Conservation (phyloP, 2,888 invertebrate genomes). For the Cataglyphis altisquamis region DNA sequence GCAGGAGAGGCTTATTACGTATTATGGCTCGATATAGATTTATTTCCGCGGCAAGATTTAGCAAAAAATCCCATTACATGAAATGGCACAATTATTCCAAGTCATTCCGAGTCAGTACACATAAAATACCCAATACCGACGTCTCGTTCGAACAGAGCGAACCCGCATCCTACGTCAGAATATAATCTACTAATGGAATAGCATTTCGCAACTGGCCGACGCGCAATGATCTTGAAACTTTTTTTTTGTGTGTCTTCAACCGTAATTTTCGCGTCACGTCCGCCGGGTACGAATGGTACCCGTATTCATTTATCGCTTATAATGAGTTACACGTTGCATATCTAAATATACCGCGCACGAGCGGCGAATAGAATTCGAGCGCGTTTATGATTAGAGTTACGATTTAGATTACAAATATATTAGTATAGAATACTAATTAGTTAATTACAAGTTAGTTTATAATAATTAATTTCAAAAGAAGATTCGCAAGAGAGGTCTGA, state of each 20-base stretch:
- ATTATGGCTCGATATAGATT: not conserved
- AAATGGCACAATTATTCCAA: conserved; percentile 2
- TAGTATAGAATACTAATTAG: not conserved
- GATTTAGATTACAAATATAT: not conserved
- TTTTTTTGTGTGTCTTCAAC: not conserved
- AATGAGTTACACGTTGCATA: not conserved
- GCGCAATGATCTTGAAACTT: conserved; percentile 45
- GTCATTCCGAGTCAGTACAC: conserved; percentile 12
- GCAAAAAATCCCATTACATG: not conserved
- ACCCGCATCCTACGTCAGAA: conserved; percentile 42
- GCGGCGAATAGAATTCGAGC: not conserved
- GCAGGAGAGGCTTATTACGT: not conserved
- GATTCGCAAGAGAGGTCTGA: too few relatives aligned
- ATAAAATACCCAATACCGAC: conserved; percentile 10
- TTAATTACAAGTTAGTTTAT: not conserved
- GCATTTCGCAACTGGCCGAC: conserved; percentile 26
- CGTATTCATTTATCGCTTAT: conserved; percentile 19
- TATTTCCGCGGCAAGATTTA: conserved; percentile 5
- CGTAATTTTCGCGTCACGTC: conserved; percentile 35
- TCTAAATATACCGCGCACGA: conserved; percentile 11
- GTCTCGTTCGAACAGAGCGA: not conserved
- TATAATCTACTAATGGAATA: conserved; percentile 26
- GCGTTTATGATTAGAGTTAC: not conserved
- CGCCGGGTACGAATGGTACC: not conserved
- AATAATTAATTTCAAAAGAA: too few relatives aligned